phyloP scores from a whole-genome alignment of 2,113 vertebrate genomes.

The Patagioenas fasciata region DNA sequence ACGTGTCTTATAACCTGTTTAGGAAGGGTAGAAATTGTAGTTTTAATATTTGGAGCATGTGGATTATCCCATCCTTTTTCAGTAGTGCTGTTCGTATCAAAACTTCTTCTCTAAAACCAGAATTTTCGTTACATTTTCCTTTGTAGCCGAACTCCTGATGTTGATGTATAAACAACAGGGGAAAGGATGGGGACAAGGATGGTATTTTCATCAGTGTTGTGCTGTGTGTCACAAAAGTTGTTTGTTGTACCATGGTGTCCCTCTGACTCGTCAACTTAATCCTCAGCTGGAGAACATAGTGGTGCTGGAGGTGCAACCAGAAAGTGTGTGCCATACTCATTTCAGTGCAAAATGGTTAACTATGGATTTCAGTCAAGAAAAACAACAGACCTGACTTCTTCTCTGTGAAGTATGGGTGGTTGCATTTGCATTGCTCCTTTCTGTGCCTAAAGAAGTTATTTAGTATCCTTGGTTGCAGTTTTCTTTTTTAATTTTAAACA shows the following conservation, averaged over 20 bases:
- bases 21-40: neutral
- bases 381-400: neutral
- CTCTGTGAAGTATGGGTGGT: neutral
- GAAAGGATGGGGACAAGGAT: neutral
- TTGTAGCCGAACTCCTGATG: neutral
- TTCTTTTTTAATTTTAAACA: neutral
- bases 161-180: neutral
- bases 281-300: neutral
- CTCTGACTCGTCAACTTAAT: neutral
- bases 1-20: neutral
- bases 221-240: neutral
- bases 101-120: neutral
- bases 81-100: neutral
- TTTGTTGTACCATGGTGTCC: neutral
- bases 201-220: neutral
- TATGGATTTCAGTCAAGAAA: neutral
- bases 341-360: neutral
- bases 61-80: neutral
- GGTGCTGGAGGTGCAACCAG: neutral
- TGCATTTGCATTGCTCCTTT: constrained; percentile 4
- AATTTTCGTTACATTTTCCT: neutral
- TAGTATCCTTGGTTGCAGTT: neutral
- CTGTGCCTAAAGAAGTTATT: neutral
- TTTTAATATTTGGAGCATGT: neutral
- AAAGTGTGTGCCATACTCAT: neutral